Evolutionary conservation across 1,140 invertebrate species (phyloP).

Genomic region (Pteromalus puparum): DNA sequence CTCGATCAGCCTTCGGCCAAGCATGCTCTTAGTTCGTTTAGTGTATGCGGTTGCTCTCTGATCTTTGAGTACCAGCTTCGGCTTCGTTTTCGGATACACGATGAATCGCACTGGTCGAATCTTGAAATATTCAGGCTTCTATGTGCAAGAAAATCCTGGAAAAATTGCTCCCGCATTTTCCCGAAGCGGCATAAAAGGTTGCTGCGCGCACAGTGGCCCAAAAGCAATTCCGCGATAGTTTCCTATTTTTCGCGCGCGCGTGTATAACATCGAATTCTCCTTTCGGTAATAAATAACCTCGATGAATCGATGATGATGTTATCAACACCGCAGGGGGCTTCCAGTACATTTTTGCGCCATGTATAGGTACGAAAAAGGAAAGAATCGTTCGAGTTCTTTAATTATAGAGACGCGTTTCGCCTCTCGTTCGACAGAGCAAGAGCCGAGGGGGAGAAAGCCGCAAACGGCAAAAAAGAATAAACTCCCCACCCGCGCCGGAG

Average conservation of each 20-base stretch:
- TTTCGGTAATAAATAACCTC: background rate
- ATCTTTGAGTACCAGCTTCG: too few relatives aligned
- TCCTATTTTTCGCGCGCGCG: background rate
- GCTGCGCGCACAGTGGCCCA: background rate
- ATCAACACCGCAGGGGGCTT: too few relatives aligned
- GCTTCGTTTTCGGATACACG: too few relatives aligned
- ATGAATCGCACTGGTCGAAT: too few relatives aligned
- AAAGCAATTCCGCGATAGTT: background rate
- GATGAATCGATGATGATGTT: background rate
- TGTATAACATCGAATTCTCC: background rate
- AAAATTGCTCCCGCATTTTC: background rate
- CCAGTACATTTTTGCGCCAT: too few relatives aligned
- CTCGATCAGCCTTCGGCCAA: background rate
- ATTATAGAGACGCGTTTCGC: slow-evolving; percentile 12
- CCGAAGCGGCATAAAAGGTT: background rate
- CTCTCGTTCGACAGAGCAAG: background rate
- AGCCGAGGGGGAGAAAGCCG: background rate
- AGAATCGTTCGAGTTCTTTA: background rate
- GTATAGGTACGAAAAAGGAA: too few relatives aligned
- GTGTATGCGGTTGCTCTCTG: too few relatives aligned
- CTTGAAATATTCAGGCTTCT: too few relatives aligned
- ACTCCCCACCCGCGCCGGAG: background rate
- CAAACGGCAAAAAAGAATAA: slow-evolving; percentile 5
- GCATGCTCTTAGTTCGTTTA: too few relatives aligned
- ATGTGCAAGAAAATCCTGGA: too few relatives aligned